These are phyloP conservation scores for Platyura marginata DNA, from an alignment of 1,140 invertebrate genomes.

Conservation along the genomic window DNA sequence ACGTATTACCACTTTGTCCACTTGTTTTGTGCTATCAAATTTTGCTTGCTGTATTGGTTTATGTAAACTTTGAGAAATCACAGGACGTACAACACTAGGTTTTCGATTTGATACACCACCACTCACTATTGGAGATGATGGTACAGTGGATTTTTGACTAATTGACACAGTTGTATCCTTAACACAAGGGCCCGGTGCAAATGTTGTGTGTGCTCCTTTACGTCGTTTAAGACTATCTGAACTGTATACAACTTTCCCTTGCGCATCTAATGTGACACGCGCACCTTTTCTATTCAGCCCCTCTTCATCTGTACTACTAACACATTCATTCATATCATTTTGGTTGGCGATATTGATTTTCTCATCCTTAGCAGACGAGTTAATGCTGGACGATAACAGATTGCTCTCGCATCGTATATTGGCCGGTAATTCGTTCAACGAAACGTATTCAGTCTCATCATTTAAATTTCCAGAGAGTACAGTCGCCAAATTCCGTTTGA, in stretches of 20 bases:
- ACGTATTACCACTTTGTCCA: not conserved
- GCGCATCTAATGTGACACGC: slow-evolving; percentile 66
- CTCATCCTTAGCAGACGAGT: not conserved
- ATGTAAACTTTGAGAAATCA: not conserved
- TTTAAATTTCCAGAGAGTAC: slow-evolving; percentile 30
- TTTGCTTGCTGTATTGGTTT: not conserved
- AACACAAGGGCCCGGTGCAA: slow-evolving; percentile 62
- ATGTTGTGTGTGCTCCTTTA: slow-evolving; percentile 65
- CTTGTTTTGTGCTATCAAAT: not conserved
- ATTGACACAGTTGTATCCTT: slow-evolving; percentile 34
- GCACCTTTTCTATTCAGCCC: slow-evolving; percentile 37
- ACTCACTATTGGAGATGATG: slow-evolving; percentile 6
- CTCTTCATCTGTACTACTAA: not conserved
- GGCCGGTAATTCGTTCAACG: slow-evolving; percentile 55
- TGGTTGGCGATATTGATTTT: slow-evolving; percentile 3
- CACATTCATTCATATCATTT: not conserved
- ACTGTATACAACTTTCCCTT: slow-evolving; percentile 76
- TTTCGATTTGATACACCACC: slow-evolving; percentile 5
- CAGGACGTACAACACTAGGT: not conserved
- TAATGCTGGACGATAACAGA: not conserved
- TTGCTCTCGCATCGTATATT: slow-evolving; percentile 30
- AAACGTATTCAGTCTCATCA: slow-evolving; percentile 55
- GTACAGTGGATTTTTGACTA: slow-evolving; percentile 1
- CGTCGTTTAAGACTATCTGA: slow-evolving; percentile 69
- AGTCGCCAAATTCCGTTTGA: slow-evolving; percentile 32